Percentiles rank a stretch among this genome's conserved stretches.
These are phyloP conservation scores for Ephialtes manifestator DNA, from an alignment of 2,888 invertebrate genomes.

Conservation along the genomic window DNA sequence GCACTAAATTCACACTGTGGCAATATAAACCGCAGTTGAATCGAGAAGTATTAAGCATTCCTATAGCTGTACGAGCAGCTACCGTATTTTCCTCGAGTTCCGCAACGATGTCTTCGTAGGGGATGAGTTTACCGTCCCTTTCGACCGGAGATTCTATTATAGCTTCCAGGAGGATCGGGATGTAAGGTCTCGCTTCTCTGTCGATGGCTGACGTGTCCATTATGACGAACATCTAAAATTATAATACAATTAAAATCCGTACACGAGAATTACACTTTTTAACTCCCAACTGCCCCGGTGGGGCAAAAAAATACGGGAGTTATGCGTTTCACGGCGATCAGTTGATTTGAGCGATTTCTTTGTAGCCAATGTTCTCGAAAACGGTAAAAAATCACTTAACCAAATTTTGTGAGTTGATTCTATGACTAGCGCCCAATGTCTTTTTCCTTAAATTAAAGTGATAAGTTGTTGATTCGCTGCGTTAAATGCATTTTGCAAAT, in stretches of 20 bases:
- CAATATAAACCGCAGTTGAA: slow-evolving; percentile 92
- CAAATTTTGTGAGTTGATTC: too few relatives aligned
- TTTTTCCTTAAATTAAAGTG: too few relatives aligned
- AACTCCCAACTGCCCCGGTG: too few relatives aligned
- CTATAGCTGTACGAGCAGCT: slow-evolving; percentile 88
- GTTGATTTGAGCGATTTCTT: too few relatives aligned
- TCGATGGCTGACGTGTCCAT: slow-evolving; percentile 90
- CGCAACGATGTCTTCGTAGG: slow-evolving; percentile 92
- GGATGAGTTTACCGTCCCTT: slow-evolving; percentile 87
- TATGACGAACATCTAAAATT: slow-evolving; percentile 90
- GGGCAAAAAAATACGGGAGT: too few relatives aligned
- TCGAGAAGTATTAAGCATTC: slow-evolving; percentile 87
- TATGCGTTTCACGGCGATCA: too few relatives aligned
- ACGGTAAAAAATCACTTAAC: too few relatives aligned
- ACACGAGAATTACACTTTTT: too few relatives aligned
- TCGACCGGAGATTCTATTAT: slow-evolving; percentile 92
- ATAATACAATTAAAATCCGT: background rate
- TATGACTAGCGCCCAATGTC: too few relatives aligned
- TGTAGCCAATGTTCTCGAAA: too few relatives aligned
- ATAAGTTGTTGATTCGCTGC: too few relatives aligned
- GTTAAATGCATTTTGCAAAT: too few relatives aligned
- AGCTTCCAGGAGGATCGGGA: slow-evolving; percentile 92
- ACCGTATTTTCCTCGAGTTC: slow-evolving; percentile 93
- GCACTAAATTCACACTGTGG: slow-evolving; percentile 89
- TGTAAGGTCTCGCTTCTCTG: slow-evolving; percentile 89